Evolutionary conservation across 2,888 invertebrate genomes (phyloP), one percentile per base, ranked within the genome.

Genomic region (Rotaria macrura): DNA sequence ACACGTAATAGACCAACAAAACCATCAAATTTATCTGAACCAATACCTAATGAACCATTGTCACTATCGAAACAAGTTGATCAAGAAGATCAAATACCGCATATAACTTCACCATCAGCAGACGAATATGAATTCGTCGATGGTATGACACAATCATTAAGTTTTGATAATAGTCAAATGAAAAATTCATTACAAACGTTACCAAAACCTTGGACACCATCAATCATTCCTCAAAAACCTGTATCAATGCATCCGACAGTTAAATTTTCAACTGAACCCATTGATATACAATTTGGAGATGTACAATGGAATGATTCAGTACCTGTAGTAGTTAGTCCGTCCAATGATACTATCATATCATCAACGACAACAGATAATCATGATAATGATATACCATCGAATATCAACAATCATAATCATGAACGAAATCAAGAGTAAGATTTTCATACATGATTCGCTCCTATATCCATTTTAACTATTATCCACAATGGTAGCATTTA

Each of bases 211-310:
- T 25, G 9, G 25, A 25, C 25, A 54, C 17, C 29, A 34, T 29
- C 65, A 34, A 34, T 7, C 6, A 65, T 65, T 34, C 65, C 29
- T 34, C 65, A 14, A 20, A 14, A 65, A 65, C 65, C 79, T n/a
- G 79, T 79, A 14, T 43, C 43, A n/a, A 79, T 79, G 79, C 79
- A 79, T 79, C 43, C 23, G 14, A n/a, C 79, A 43, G 20, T 79
- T 5, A 3, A 79, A 14, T 79, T 14, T 79, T 7, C 79, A 43
- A 79, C 40, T 25, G 25, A 79, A 43, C 79, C 79, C 20, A 79
- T 79, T 43, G 79, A 79, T 43, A 43, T 79, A 4, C 79, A 79
- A 79, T 79, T 79, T 79, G 79, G 79, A 12, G 79, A 79, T 43
- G n/a, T 79, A 14, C 79, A 79, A 43, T 79, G 79, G 79, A 65